Percentiles rank a stretch among this genome's conserved stretches.
Conservation (phyloP, 2,113 vertebrate genomes). For the Capricornis sumatraensis region DNA sequence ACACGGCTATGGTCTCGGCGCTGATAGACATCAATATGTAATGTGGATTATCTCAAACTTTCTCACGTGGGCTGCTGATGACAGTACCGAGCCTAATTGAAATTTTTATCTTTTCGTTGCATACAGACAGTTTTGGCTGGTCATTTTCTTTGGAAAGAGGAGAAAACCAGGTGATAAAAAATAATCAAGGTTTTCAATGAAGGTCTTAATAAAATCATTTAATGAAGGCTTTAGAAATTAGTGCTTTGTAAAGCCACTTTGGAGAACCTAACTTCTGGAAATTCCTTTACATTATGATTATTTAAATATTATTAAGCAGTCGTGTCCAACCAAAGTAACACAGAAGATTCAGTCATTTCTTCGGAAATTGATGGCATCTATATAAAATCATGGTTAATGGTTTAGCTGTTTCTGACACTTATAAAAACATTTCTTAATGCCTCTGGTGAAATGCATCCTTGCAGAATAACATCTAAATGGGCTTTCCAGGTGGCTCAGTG, state of each 20-base stretch:
- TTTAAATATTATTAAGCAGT: constrained; percentile 55
- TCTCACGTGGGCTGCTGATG: constrained; percentile 84
- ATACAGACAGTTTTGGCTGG: constrained; percentile 85
- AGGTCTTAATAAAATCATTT: constrained; percentile 72
- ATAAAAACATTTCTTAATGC: not conserved
- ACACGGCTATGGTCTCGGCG: constrained; percentile 83
- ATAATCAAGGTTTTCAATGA: constrained; percentile 72
- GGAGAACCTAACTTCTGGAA: constrained; percentile 39
- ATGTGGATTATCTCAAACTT: constrained; percentile 90
- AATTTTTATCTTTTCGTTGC: constrained; percentile 89
- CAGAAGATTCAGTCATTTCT: not conserved
- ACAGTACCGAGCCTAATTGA: constrained; percentile 88
- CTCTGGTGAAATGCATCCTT: not conserved
- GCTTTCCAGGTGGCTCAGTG: not conserved
- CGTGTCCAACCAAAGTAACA: constrained; percentile 38
- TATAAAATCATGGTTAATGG: not conserved
- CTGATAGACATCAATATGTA: constrained; percentile 92
- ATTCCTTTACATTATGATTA: constrained; percentile 53
- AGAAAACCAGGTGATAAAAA: constrained; percentile 74
- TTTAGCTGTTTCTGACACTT: not conserved
- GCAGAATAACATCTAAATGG: not conserved
- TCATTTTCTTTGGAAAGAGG: constrained; percentile 78
- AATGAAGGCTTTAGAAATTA: constrained; percentile 64
- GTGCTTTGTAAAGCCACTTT: constrained; percentile 57
- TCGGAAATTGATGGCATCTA: not conserved